Percentiles rank a stretch among this genome's conserved stretches.
Conservation (phyloP, 2,113 vertebrate species). For the Mobula birostris region DNA sequence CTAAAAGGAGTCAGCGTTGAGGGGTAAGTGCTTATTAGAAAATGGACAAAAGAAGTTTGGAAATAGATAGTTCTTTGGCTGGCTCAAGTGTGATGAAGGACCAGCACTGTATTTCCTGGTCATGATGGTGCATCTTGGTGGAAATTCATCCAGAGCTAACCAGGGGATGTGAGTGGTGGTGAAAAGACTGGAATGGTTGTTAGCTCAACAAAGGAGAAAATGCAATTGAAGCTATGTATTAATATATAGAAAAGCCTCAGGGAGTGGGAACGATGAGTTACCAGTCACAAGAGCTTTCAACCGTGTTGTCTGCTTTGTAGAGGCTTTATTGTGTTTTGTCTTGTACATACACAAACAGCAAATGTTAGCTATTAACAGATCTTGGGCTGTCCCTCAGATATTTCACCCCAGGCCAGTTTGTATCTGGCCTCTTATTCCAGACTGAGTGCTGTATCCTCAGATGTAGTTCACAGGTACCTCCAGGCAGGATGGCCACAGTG, state of each 20-base stretch:
- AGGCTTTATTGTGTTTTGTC: neutral
- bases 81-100: too few relatives aligned
- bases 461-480: neutral
- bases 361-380: neutral
- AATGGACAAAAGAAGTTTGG: neutral
- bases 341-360: neutral
- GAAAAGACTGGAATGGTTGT: neutral
- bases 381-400: neutral
- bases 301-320: neutral
- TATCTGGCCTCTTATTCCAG: neutral
- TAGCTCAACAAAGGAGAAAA: neutral
- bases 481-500: neutral
- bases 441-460: neutral
- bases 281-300: neutral
- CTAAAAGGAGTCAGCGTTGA: neutral
- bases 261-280: neutral
- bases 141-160: neutral
- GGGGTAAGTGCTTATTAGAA: neutral
- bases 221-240: neutral
- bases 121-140: too few relatives aligned
- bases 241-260: neutral
- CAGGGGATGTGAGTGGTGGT: neutral
- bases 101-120: too few relatives aligned
- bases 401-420: too few relatives aligned
- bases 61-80: neutral